phyloP scores from a whole-genome alignment of 2,113 vertebrate species.

The Merops nubicus region DNA sequence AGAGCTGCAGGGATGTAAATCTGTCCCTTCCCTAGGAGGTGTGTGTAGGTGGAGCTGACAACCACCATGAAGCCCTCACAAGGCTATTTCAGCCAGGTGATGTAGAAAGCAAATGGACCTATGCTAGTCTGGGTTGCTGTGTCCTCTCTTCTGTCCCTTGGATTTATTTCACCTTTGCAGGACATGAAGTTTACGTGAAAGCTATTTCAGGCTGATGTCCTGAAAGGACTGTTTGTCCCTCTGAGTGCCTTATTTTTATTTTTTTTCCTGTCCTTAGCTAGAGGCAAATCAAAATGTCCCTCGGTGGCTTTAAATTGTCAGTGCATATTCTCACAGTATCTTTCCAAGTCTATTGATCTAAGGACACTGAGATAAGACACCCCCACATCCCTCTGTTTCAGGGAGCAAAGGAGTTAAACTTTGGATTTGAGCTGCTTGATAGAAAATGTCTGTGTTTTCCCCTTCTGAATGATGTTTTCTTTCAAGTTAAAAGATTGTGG shows the following conservation, averaged over 20 bases:
- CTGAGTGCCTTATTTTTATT: not conserved
- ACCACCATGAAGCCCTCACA: not conserved
- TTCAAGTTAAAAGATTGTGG: not conserved
- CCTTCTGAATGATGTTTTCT: not conserved
- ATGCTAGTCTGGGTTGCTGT: not conserved
- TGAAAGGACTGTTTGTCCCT: not conserved
- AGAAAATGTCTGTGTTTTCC: not conserved
- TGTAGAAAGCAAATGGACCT: not conserved
- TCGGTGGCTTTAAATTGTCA: not conserved
- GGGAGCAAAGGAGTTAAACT: not conserved
- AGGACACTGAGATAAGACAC: not conserved
- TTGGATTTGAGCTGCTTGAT: not conserved
- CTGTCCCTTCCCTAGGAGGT: not conserved
- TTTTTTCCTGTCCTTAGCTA: not conserved
- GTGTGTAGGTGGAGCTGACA: not conserved
- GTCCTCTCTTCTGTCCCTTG: not conserved
- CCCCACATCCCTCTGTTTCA: not conserved
- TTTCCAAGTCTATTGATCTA: not conserved
- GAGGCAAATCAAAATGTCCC: not conserved
- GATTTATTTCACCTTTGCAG: not conserved
- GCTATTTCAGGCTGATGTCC: conserved; percentile 22
- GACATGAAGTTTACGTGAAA: not conserved
- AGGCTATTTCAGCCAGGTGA: not conserved
- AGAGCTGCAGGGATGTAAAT: not conserved
- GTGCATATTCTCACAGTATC: not conserved